Evolutionary conservation across 2,113 vertebrate species (phyloP), one percentile per base, ranked within the genome.

Genomic region (Physeter macrocephalus): DNA sequence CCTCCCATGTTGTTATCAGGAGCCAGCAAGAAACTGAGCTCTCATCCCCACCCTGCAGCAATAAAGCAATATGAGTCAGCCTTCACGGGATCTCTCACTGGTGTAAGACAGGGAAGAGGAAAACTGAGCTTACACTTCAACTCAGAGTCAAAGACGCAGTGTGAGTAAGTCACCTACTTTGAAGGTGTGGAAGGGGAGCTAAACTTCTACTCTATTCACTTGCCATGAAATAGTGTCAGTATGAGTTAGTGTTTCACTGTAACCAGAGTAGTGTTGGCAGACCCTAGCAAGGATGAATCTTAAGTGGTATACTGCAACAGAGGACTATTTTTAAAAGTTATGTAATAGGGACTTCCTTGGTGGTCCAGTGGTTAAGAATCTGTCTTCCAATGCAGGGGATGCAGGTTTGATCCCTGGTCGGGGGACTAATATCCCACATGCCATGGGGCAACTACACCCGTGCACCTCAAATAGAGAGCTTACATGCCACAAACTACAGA

Each of bases 261-360:
- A 14, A 83, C 8, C 2, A 0, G 25, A 31, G 2, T 31, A 20
- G 21, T 49, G 1, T 2, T 20, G 4, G 23, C 11, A 21, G 23
- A 46, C 5, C 15, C 5, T 5, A 36, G 57, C 13, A 41, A 92
- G 62, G 31, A 31, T 27, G 18, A 39, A 31, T 49, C 27, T 49
- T 29, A 5, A 36, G 21, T 31, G 7, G 18, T 12, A 72, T 6
- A 46, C 39, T 6, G n/a, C 31, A 71, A 46, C 23, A 41, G 3
- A 92, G 8, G 74, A 12, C 3, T 31, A 21, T 84, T 25, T 46
- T 13, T 5, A 57, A 46, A 64, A 52, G 49, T 52, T 52, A 49
- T 14, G 13, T 49, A 49, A 49, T 49, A 49, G 13, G 49, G 49
- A 49, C 49, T 49, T 49, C 13, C 49, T 13, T 49, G 13, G 49